phyloP scores from a whole-genome alignment of 2,113 vertebrate genomes.

The Brachypodius melanocephalos region DNA sequence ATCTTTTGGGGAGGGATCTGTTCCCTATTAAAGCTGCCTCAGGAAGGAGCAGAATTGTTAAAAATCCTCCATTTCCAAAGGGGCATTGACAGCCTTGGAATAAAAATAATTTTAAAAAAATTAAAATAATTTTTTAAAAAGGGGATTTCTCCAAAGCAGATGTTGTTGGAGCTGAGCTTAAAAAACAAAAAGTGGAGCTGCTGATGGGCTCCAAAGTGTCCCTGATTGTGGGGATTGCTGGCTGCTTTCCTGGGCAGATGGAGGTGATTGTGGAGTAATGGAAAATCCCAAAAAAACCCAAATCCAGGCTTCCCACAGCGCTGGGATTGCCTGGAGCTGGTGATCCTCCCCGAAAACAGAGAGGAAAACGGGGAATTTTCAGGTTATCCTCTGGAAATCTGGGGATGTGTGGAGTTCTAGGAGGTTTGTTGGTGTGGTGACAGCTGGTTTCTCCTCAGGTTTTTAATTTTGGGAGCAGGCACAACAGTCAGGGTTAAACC shows the following conservation, averaged over 20 bases:
- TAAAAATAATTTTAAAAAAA: background rate
- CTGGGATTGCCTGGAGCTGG: background rate
- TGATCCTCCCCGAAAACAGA: background rate
- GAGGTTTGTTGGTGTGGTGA: background rate
- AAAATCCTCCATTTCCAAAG: background rate
- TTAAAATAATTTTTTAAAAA: too few species aligned
- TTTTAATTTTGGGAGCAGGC: background rate
- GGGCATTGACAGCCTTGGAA: background rate
- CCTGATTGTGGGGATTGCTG: conserved; percentile 8
- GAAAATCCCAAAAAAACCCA: too few species aligned
- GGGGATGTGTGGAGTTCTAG: background rate
- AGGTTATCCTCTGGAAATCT: background rate
- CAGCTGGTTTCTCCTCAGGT: background rate
- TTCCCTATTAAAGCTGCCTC: background rate
- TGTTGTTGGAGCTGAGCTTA: background rate
- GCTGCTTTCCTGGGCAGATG: conserved; percentile 28
- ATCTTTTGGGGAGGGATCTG: background rate
- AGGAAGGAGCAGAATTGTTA: background rate
- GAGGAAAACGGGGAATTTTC: background rate
- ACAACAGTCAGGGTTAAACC: background rate
- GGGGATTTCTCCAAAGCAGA: background rate
- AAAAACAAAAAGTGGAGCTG: background rate
- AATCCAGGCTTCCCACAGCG: background rate
- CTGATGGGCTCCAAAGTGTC: background rate
- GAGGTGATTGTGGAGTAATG: conserved; percentile 3